Evolutionary conservation across 2,888 invertebrate species (phyloP).

Genomic region (Idaea aversata): DNA sequence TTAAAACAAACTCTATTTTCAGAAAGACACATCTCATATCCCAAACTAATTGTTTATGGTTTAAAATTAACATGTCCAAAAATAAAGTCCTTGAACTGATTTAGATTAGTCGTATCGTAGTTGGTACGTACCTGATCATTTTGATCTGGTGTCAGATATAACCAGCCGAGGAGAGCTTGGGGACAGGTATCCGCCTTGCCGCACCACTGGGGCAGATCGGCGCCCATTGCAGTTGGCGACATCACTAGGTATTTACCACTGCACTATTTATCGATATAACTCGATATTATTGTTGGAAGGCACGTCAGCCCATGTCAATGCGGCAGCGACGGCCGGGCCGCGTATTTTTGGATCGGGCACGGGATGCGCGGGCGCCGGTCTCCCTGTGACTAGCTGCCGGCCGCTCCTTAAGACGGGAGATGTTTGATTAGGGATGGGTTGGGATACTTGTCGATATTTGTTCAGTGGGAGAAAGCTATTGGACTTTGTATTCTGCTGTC

Average conservation of each 20-base stretch:
- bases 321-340: constrained; percentile 45
- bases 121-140: constrained; percentile 63
- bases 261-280: constrained; percentile 13
- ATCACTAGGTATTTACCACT: constrained; percentile 51
- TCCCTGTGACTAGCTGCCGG: constrained; percentile 55
- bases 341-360: constrained; percentile 68
- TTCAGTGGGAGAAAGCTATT: not conserved
- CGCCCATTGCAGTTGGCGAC: constrained; percentile 70
- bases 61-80: constrained; percentile 10
- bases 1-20: too few relatives aligned
- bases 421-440: constrained; percentile 51
- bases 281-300: constrained; percentile 9
- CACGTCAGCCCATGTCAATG: constrained; percentile 50
- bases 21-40: too few relatives aligned
- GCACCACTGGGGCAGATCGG: constrained; percentile 71
- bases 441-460: constrained; percentile 27
- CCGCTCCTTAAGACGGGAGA: constrained; percentile 73
- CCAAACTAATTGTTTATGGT: not conserved
- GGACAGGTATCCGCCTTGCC: constrained; percentile 64
- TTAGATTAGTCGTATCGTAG: constrained; percentile 16
- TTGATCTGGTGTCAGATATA: constrained; percentile 67
- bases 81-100: constrained; percentile 25
- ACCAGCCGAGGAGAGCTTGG: constrained; percentile 70
- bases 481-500: not conserved
- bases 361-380: constrained; percentile 72